These are phyloP conservation scores for Sebastolobus altivelis DNA, from an alignment of 2,797 vertebrate genomes.

Conservation along the genomic window DNA sequence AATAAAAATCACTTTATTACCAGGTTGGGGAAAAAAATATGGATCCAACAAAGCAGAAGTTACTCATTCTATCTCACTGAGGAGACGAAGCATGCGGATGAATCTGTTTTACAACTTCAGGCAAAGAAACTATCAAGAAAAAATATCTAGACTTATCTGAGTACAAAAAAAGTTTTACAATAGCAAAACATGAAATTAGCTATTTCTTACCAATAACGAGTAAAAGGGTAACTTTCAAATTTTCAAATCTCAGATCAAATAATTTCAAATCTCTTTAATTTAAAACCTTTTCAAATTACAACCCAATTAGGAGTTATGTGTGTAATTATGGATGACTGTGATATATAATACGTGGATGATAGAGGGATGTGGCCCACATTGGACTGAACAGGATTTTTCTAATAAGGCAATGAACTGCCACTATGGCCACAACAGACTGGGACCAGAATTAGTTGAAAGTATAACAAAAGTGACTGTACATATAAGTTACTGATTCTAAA, in stretches of 20 bases:
- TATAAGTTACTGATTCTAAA: background rate
- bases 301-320: too few relatives aligned
- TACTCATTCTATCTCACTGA: background rate
- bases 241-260: too few relatives aligned
- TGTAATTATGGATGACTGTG: too few relatives aligned
- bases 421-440: background rate
- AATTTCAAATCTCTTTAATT: too few relatives aligned
- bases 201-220: background rate
- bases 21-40: background rate
- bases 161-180: background rate
- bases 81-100: background rate
- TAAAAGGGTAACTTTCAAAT: background rate
- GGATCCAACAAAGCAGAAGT: background rate
- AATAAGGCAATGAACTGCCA: background rate
- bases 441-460: background rate
- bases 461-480: background rate
- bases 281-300: too few relatives aligned
- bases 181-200: background rate
- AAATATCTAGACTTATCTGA: background rate
- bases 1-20: conserved; percentile 15
- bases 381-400: background rate
- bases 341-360: background rate
- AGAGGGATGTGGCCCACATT: background rate
- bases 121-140: background rate
- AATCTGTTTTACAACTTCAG: background rate